Evolutionary conservation across 2,797 vertebrate genomes (phyloP), one percentile per base, ranked within the genome.

Genomic region (Oophaga sylvatica): DNA sequence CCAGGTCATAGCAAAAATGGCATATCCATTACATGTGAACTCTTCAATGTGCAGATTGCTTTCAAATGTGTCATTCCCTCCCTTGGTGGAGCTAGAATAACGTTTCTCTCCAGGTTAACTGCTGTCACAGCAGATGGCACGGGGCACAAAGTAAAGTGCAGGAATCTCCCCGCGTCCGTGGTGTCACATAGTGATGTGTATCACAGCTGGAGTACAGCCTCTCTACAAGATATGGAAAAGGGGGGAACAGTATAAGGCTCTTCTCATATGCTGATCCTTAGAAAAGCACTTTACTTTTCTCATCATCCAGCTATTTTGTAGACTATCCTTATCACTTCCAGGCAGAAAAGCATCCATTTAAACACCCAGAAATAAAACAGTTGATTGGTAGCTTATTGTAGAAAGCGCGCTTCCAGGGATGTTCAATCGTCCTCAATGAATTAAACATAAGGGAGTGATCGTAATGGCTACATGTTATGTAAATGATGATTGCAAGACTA

Each of bases 101-200:
- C 57, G 81, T 71, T n/a, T 31, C 15, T 45, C 56, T 59, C 68
- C 63, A 56, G 80, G 63, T 68, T 71, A 57, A 56, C 45, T 56
- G 45, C 67, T 31, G 81, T 83, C 82, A 75, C 70, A 62, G 82
- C 70, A 84, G 82, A 84, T 75, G 68, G 82, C 45, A 41, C 53
- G 70, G 82, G 82, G 57, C 82, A 84, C 56, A 84, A 48, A n/a
- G 68, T 15, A 22, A 60, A 84, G 82, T 45, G 70, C 68, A 84
- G 82, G 82, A 76, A 76, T 84, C 13, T 60, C 82, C 8, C 22
- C 13, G 12, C 10, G 29, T 29, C 12, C 10, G 29, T 29, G 6
- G 22, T 71, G 70, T 62, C 57, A 84, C 29, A 31, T 41, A 63
- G 57, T 19, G 56, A 60, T 84, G 70, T 63, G 35, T 17, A 76